These are phyloP conservation scores for Diorhabda elongata DNA, from an alignment of 1,140 invertebrate genomes.

Conservation along the genomic window DNA sequence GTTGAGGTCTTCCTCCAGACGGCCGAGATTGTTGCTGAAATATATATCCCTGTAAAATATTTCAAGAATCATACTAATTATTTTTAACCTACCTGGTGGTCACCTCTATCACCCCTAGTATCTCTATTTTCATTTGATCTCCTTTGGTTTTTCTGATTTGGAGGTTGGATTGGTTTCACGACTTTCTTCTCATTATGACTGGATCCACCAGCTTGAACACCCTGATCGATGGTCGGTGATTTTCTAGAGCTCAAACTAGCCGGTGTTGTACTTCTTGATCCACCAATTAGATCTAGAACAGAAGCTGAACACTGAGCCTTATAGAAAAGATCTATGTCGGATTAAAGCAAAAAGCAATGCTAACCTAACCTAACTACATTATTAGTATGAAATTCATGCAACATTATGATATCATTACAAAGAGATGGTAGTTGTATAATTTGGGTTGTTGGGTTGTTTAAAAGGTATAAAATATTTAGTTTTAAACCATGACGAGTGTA, in stretches of 20 bases:
- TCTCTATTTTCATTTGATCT: constrained; percentile 37
- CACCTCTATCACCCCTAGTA: constrained; percentile 35
- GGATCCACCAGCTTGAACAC: constrained; percentile 57
- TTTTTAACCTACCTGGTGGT: constrained; percentile 5
- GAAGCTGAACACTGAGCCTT: constrained; percentile 50
- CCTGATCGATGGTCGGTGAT: constrained; percentile 79
- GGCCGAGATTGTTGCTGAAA: background rate
- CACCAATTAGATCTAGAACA: constrained; percentile 73
- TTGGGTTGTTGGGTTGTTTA: too few relatives aligned
- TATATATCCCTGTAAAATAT: background rate
- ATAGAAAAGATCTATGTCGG: constrained; percentile 18
- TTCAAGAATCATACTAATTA: too few relatives aligned
- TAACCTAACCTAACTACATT: too few relatives aligned
- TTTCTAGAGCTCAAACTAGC: constrained; percentile 64
- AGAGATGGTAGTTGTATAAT: too few relatives aligned
- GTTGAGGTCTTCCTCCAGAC: constrained; percentile 4
- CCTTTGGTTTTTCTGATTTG: constrained; percentile 34
- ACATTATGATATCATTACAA: too few relatives aligned
- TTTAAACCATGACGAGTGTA: too few relatives aligned
- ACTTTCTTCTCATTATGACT: constrained; percentile 40
- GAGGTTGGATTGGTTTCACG: constrained; percentile 42
- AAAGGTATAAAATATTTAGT: too few relatives aligned
- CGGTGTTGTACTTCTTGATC: constrained; percentile 72
- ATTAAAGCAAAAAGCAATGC: constrained; percentile 1
- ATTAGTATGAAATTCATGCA: too few relatives aligned